Evolutionary conservation across 2,113 vertebrate genomes (phyloP).

Genomic region (Cyprinodon tularosa): DNA sequence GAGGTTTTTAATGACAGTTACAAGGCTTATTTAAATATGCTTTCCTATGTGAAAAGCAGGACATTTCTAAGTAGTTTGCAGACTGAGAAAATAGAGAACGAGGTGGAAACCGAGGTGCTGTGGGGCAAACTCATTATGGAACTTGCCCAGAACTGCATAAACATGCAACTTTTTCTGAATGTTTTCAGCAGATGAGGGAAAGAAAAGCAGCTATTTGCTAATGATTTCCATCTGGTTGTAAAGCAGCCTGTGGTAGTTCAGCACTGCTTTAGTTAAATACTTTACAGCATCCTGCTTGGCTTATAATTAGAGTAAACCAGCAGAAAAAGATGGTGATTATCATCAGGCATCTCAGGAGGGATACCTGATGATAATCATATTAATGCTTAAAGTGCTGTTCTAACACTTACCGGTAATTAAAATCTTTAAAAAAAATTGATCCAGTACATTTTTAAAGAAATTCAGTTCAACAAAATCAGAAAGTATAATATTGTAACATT

Average conservation of each 20-base stretch:
- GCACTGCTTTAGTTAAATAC: constrained; percentile 58
- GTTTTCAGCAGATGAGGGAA: constrained; percentile 54
- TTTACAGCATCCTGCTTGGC: constrained; percentile 67
- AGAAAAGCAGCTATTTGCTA: constrained; percentile 61
- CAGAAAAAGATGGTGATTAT: not conserved
- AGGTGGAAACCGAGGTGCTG: constrained; percentile 44
- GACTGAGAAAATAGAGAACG: constrained; percentile 32
- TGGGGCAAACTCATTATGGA: constrained; percentile 60
- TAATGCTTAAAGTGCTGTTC: not conserved
- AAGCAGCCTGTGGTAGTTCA: constrained; percentile 64
- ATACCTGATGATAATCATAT: not conserved
- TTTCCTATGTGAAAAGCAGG: constrained; percentile 21
- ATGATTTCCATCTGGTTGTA: constrained; percentile 76
- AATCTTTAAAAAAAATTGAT: no score
- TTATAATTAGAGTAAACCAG: not conserved
- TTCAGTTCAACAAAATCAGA: no score
- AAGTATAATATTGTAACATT: no score
- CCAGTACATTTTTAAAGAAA: no score
- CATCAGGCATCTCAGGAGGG: no score
- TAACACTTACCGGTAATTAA: no score
- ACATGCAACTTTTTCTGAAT: constrained; percentile 61
- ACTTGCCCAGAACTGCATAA: constrained; percentile 61
- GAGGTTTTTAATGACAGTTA: not conserved
- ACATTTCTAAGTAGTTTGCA: constrained; percentile 20
- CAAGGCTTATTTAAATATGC: constrained; percentile 36